Base-by-base conservation (phyloP, 2,888 invertebrate species). In the Pecten maximus region DNA sequence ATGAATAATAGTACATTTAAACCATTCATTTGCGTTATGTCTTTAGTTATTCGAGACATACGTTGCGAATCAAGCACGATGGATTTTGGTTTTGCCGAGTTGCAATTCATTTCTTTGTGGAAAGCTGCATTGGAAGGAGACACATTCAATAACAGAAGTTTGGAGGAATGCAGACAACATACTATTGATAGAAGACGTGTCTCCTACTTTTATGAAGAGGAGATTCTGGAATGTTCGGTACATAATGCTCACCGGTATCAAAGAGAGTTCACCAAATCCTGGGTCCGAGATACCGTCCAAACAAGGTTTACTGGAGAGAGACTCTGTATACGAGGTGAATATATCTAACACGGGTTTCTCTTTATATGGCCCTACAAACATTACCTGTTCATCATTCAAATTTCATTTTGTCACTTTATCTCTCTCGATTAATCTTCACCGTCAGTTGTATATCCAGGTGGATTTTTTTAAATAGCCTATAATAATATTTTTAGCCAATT, bases 281-380 rank as follows among this genome's bases (percentile, higher is more conserved):
- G 88, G 90, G 54, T 91, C 0, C 40, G 19, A 3, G 40, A 86
- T 23, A 87, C 40, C 0, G n/a, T 23, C 39, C 40, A 0, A 15
- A 0, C 3, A 16, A 19, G 44, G 19, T 48, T 23, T 35, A 15
- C 74, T 54, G 23, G 89, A 15, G 91, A 91, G 19, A 89, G 92
- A 39, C 88, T 93, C 0, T 93, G 93, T 48, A 88, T 92, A 2
- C 91, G 90, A 90, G 92, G 93, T 93, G 88, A 50, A 39, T 39
- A 89, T 74, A 16, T n/a, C 1, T 89, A 74, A 8, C n/a, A 28
- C 10, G n/a, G n/a, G n/a, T n/a, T n/a, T n/a, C n/a, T n/a, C n/a
- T n/a, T n/a, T n/a, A n/a, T n/a, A n/a, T n/a, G n/a, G n/a, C n/a
- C n/a, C n/a, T n/a, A n/a, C n/a, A n/a, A n/a, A n/a, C n/a, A n/a